A percentile compares a stretch with the other conserved stretches of the same genome.
phyloP scores from a whole-genome alignment of 2,113 vertebrate genomes.

The Nicator chloris region DNA sequence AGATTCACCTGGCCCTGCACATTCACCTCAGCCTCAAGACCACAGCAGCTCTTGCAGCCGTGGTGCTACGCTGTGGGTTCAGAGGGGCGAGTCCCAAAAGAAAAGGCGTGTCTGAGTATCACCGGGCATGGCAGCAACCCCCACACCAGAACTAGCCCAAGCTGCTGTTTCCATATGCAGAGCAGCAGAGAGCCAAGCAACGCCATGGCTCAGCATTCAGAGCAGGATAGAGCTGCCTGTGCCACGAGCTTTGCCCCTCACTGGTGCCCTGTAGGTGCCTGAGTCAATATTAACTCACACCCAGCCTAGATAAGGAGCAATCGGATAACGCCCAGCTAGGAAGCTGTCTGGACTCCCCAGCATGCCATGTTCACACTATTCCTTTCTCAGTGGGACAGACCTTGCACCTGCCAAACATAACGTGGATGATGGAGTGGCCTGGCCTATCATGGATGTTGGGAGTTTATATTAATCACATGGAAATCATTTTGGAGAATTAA shows the following conservation, averaged over 20 bases:
- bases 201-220: not conserved
- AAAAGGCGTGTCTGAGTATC: accelerated
- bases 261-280: not conserved
- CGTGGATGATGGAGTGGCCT: not conserved
- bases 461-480: constrained; percentile 3
- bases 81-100: not conserved
- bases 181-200: not conserved
- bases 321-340: not conserved
- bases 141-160: not conserved
- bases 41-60: not conserved
- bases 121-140: not conserved
- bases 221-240: not conserved
- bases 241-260: not conserved
- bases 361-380: not conserved
- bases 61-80: accelerated
- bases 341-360: not conserved
- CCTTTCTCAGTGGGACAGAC: not conserved
- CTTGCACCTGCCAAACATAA: not conserved
- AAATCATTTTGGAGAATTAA: not conserved
- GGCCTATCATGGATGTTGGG: not conserved
- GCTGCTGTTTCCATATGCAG: not conserved
- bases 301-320: not conserved
- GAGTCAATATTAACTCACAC: not conserved
- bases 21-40: not conserved
- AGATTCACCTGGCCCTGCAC: not conserved